A percentile compares a stretch with the other conserved stretches of the same genome.
Evolutionary conservation across 2,113 vertebrate genomes (phyloP).

Genomic region (Bolborhynchus lineola): DNA sequence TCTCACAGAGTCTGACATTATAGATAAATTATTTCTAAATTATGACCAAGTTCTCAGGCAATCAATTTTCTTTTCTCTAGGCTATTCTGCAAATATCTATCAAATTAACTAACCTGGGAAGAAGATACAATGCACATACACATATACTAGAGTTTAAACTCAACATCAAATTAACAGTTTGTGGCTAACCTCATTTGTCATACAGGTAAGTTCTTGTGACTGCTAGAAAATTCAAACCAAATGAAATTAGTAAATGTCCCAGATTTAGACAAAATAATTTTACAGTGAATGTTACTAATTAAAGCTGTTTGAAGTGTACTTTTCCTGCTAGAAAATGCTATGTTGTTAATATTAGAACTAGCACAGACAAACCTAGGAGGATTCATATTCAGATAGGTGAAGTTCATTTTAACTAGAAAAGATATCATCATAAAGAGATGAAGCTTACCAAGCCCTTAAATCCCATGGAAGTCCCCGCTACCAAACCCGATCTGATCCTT

Average conservation of each 20-base stretch:
- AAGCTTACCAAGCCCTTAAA: background rate
- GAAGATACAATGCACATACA: background rate
- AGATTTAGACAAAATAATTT: background rate
- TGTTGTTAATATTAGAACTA: background rate
- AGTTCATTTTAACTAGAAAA: background rate
- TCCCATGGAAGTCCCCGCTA: background rate
- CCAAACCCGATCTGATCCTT: background rate
- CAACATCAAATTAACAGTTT: background rate
- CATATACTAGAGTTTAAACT: background rate
- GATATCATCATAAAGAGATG: background rate
- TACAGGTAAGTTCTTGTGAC: background rate
- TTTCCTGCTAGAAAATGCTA: background rate
- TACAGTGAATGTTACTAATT: background rate
- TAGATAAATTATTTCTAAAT: background rate
- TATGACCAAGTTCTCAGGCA: background rate
- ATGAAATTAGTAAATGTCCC: background rate
- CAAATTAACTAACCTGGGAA: background rate
- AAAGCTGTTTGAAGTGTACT: background rate
- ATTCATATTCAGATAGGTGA: background rate
- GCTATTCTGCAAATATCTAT: slow-evolving; percentile 2
- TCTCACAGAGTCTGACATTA: background rate
- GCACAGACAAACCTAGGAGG: background rate
- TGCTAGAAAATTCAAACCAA: background rate
- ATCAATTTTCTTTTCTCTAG: background rate
- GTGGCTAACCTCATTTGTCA: background rate